Conservation (phyloP, 2,113 vertebrate species). For the Nannobrachium achirus region DNA sequence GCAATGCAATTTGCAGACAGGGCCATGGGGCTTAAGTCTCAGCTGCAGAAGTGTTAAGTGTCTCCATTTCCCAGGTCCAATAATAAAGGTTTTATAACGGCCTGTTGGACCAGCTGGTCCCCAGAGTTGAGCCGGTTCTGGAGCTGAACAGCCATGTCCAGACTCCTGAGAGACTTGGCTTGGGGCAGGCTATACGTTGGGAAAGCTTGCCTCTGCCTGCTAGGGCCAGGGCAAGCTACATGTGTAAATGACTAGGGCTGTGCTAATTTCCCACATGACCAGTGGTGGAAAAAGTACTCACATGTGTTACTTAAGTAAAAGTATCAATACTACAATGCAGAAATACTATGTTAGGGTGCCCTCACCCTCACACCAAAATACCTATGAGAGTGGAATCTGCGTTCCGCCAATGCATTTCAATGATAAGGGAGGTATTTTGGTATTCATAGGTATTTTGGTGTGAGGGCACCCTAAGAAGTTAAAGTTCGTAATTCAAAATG, state of each 20-base stretch:
- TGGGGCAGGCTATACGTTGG: not conserved
- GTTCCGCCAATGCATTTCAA: too few species aligned
- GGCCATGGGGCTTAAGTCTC: conserved; percentile 58
- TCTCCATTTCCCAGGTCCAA: conserved; percentile 68
- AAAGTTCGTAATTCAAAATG: too few species aligned
- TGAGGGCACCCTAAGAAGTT: too few species aligned
- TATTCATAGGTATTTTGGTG: too few species aligned
- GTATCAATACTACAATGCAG: too few species aligned
- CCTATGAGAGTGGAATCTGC: too few species aligned
- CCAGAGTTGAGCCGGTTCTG: conserved; percentile 34
- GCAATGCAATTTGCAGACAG: conserved; percentile 67
- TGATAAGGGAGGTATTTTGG: too few species aligned
- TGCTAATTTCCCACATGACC: conserved; percentile 47
- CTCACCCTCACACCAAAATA: too few species aligned
- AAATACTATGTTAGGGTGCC: too few species aligned
- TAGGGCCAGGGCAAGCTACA: not conserved
- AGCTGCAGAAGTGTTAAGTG: conserved; percentile 63
- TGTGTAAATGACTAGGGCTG: conserved; percentile 44
- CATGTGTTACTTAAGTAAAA: too few species aligned
- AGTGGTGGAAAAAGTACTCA: not conserved
- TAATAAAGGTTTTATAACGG: conserved; percentile 44
- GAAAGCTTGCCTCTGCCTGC: conserved; percentile 32
- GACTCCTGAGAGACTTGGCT: conserved; percentile 44
- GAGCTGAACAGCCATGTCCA: conserved; percentile 44
- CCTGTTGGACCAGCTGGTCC: conserved; percentile 61